Conservation (phyloP, 2,888 invertebrate species). For the Parnassius smintheus region DNA sequence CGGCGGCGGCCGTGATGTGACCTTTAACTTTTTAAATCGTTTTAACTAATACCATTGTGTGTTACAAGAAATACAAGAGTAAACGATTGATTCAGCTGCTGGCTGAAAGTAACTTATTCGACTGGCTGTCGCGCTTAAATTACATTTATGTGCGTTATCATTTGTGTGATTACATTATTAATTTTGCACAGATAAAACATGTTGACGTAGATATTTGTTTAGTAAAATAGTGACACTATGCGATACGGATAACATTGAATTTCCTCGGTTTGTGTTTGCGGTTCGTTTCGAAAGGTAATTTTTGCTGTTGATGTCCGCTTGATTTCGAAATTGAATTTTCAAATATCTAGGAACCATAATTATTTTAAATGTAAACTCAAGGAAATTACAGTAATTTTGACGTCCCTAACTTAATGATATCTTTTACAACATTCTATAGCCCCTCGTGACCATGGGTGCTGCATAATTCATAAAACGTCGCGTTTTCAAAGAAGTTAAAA, state of each 20-base stretch:
- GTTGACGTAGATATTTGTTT: conserved; percentile 59
- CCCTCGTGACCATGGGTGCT: no score
- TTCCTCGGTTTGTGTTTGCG: conserved; percentile 62
- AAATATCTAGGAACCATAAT: no score
- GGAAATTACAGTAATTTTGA: no score
- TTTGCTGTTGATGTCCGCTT: conserved; percentile 29
- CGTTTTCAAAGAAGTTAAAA: no score
- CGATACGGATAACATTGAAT: conserved; percentile 56
- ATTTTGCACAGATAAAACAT: conserved; percentile 37
- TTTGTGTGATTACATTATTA: conserved; percentile 31
- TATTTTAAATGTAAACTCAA: no score
- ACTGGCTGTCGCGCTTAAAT: conserved; percentile 12
- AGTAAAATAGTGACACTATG: conserved; percentile 60
- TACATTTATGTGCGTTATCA: conserved; percentile 25
- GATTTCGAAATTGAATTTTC: conserved; percentile 15
- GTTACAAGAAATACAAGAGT: conserved; percentile 13
- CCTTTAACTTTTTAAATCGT: conserved; percentile 43
- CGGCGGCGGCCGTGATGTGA: conserved; percentile 36
- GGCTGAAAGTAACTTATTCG: conserved; percentile 20
- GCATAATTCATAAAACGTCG: no score
- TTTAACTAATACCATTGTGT: conserved; percentile 33
- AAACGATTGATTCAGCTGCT: conserved; percentile 1
- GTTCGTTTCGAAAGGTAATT: conserved; percentile 50
- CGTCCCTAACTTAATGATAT: no score
- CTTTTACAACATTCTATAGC: no score